These are phyloP conservation scores for Spialia ferax DNA, from an alignment of 2,888 invertebrate species.

Conservation along the genomic window DNA sequence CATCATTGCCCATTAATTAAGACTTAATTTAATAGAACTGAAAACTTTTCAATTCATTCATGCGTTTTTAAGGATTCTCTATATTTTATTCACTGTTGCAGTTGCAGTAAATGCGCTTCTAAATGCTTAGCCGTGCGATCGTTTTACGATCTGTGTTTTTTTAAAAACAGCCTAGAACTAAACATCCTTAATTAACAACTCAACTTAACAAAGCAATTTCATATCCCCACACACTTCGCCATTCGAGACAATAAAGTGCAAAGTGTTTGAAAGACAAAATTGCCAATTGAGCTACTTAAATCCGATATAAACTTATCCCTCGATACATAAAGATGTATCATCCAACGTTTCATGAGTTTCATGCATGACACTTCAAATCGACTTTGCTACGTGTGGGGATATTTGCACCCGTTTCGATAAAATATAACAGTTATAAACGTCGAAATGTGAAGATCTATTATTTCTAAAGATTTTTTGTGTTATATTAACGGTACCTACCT, in stretches of 20 bases:
- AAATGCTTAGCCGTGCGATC: background rate
- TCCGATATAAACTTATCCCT: slow-evolving; percentile 6
- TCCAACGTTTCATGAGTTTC: background rate
- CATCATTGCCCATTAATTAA: slow-evolving; percentile 32
- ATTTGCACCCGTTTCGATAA: slow-evolving; percentile 4
- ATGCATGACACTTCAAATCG: background rate
- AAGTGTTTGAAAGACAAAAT: slow-evolving; percentile 20
- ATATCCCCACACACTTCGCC: slow-evolving; percentile 8
- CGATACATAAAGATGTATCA: slow-evolving; percentile 7
- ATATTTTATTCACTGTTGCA: too few relatives aligned
- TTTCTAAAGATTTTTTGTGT: too few relatives aligned
- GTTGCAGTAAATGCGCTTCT: background rate
- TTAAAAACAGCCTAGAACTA: background rate
- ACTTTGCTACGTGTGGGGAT: slow-evolving; percentile 12
- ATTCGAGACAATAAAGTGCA: slow-evolving; percentile 21
- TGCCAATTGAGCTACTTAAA: slow-evolving; percentile 36
- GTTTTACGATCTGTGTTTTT: background rate
- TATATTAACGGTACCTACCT: too few relatives aligned
- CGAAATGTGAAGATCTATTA: too few relatives aligned
- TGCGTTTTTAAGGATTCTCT: background rate
- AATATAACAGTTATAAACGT: too few relatives aligned
- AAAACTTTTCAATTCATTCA: background rate
- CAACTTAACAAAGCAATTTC: slow-evolving; percentile 7
- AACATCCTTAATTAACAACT: background rate
- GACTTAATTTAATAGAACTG: slow-evolving; percentile 8